These are phyloP conservation scores for Pelmatolapia mariae DNA, from an alignment of 2,113 vertebrate genomes.

Conservation along the genomic window DNA sequence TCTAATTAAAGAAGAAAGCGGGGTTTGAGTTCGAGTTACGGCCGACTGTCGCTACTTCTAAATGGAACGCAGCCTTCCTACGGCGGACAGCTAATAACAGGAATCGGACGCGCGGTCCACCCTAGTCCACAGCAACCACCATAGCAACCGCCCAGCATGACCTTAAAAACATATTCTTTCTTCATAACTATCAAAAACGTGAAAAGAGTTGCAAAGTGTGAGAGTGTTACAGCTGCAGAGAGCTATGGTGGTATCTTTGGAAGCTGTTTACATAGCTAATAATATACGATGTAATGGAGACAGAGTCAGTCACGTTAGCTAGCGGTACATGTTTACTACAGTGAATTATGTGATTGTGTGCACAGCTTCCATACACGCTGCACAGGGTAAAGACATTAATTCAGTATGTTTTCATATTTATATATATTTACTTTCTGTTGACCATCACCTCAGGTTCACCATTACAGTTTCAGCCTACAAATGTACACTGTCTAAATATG, in stretches of 20 bases:
- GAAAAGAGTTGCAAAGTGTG: not conserved
- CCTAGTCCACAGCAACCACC: not conserved
- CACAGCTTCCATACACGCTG: not conserved
- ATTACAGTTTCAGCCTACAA: not conserved
- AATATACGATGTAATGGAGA: not conserved
- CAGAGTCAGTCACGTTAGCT: not conserved
- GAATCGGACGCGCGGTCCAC: not conserved
- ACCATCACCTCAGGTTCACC: too few species aligned
- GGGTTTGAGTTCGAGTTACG: too few species aligned
- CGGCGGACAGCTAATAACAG: not conserved
- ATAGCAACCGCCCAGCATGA: rapidly evolving
- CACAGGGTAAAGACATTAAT: too few species aligned
- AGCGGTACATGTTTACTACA: rapidly evolving
- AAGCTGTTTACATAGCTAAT: not conserved
- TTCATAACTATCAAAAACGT: rapidly evolving
- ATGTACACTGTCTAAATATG: too few species aligned
- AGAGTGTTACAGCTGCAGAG: too few species aligned
- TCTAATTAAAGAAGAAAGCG: too few species aligned
- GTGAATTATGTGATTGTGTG: rapidly evolving
- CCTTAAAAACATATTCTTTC: rapidly evolving
- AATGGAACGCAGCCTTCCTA: not conserved
- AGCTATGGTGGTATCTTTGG: rapidly evolving
- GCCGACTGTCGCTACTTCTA: not conserved
- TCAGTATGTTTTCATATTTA: too few species aligned
- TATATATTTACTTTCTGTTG: too few species aligned